phyloP scores from a whole-genome alignment of 2,888 invertebrate species.

The Drosophila conformis region DNA sequence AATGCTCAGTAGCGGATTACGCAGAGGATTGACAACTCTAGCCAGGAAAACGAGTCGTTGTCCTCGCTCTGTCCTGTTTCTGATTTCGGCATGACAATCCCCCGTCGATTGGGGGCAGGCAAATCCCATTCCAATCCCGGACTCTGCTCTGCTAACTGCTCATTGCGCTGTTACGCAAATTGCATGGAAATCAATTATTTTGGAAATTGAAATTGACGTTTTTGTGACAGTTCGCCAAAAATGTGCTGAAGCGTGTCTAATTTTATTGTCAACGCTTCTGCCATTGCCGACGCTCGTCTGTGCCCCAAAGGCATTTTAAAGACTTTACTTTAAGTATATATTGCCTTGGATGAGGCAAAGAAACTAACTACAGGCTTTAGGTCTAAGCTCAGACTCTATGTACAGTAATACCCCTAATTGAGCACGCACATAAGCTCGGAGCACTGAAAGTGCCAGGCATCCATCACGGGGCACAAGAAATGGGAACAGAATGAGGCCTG shows the following conservation, averaged over 20 bases:
- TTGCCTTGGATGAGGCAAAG: not conserved
- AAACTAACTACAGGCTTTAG: constrained; percentile 6
- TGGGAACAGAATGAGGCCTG: not conserved
- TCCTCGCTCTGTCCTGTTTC: constrained; percentile 27
- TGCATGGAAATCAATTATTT: constrained; percentile 82
- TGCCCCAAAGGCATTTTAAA: constrained; percentile 35
- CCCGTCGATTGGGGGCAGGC: not conserved
- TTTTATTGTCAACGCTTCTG: constrained; percentile 65
- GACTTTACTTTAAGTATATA: constrained; percentile 14
- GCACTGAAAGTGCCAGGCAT: constrained; percentile 49
- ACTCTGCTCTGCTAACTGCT: constrained; percentile 51
- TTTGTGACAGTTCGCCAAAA: constrained; percentile 75
- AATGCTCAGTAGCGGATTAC: constrained; percentile 33
- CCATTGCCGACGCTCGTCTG: constrained; percentile 12
- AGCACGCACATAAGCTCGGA: constrained; percentile 64
- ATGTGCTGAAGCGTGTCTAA: constrained; percentile 76
- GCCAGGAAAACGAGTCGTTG: constrained; percentile 23
- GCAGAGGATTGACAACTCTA: constrained; percentile 33
- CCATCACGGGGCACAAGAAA: constrained; percentile 34
- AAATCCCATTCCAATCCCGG: not conserved
- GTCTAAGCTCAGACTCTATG: constrained; percentile 21
- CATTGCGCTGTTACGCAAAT: constrained; percentile 75
- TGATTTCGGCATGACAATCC: constrained; percentile 19
- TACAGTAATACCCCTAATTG: constrained; percentile 59
- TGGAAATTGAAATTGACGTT: constrained; percentile 81